Conservation (phyloP, 2,888 invertebrate species). For the Lysandra bellargus region DNA sequence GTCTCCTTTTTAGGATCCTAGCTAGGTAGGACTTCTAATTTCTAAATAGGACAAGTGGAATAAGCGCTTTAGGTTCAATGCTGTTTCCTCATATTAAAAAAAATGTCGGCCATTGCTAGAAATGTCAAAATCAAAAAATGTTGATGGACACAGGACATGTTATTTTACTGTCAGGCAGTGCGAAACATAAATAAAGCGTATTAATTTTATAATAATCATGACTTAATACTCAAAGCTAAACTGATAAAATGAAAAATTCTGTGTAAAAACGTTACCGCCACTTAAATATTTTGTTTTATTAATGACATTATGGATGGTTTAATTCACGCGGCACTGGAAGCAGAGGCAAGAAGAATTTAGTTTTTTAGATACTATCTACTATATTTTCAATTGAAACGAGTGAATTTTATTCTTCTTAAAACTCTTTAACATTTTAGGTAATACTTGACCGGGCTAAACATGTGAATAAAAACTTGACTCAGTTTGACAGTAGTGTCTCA, state of each 20-base stretch:
- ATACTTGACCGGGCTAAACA: constrained; percentile 76
- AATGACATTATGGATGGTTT: constrained; percentile 81
- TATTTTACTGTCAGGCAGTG: constrained; percentile 79
- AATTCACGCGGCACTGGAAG: constrained; percentile 81
- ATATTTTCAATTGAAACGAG: constrained; percentile 39
- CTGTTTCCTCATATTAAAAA: background rate
- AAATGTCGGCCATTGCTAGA: constrained; percentile 42
- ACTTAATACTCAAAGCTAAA: constrained; percentile 75
- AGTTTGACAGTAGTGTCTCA: constrained; percentile 72
- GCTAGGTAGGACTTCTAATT: too few relatives aligned
- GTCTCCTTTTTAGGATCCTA: too few relatives aligned
- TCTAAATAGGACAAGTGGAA: too few relatives aligned
- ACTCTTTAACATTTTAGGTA: constrained; percentile 58
- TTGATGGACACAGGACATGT: constrained; percentile 77
- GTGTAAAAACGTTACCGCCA: constrained; percentile 65
- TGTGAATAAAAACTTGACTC: constrained; percentile 72
- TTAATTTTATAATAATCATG: constrained; percentile 77
- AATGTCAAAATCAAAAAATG: constrained; percentile 75
- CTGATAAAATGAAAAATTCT: constrained; percentile 71
- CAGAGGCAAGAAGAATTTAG: constrained; percentile 69
- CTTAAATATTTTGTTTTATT: constrained; percentile 71
- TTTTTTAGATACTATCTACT: constrained; percentile 52
- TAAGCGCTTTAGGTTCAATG: background rate
- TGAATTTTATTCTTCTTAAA: constrained; percentile 36
- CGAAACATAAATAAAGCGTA: constrained; percentile 80